A percentile compares a stretch with the other conserved stretches of the same genome.
These are phyloP conservation scores for Dendrolimus pini DNA, from an alignment of 2,888 invertebrate genomes.

Conservation along the genomic window DNA sequence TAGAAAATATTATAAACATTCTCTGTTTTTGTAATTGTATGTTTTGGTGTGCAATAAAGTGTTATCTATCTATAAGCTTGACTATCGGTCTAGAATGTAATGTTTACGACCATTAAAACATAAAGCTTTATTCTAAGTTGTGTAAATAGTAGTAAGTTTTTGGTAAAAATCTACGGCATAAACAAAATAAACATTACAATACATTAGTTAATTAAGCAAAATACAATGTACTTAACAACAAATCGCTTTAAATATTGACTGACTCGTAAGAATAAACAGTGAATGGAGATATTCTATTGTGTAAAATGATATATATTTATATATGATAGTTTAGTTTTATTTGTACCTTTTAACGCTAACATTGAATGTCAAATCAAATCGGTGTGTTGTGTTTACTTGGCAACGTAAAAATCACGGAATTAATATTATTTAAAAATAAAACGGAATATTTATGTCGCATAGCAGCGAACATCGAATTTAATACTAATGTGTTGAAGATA, in stretches of 20 bases:
- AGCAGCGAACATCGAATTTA: slow-evolving; percentile 1
- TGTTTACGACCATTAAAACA: too few species aligned
- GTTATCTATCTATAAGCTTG: too few species aligned
- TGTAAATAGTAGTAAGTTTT: too few species aligned
- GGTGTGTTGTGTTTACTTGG: slow-evolving; percentile 29
- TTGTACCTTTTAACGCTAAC: not conserved
- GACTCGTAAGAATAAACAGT: not conserved
- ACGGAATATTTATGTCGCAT: not conserved
- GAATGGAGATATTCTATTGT: not conserved
- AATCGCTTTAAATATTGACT: not conserved
- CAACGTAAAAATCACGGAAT: not conserved
- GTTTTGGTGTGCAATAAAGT: too few species aligned
- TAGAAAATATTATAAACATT: too few species aligned
- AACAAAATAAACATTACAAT: too few species aligned
- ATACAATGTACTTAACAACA: not conserved
- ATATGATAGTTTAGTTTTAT: slow-evolving; percentile 41
- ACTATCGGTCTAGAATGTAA: too few species aligned
- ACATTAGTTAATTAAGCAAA: too few species aligned
- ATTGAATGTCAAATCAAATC: not conserved
- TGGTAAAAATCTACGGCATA: too few species aligned
- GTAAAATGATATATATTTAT: slow-evolving; percentile 15
- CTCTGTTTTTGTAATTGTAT: too few species aligned
- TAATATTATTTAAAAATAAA: slow-evolving; percentile 8
- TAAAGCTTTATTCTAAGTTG: too few species aligned
- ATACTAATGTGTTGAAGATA: slow-evolving; percentile 18